Conservation (phyloP, 2,797 vertebrate genomes). For the Enteromius thamalakanensis region DNA sequence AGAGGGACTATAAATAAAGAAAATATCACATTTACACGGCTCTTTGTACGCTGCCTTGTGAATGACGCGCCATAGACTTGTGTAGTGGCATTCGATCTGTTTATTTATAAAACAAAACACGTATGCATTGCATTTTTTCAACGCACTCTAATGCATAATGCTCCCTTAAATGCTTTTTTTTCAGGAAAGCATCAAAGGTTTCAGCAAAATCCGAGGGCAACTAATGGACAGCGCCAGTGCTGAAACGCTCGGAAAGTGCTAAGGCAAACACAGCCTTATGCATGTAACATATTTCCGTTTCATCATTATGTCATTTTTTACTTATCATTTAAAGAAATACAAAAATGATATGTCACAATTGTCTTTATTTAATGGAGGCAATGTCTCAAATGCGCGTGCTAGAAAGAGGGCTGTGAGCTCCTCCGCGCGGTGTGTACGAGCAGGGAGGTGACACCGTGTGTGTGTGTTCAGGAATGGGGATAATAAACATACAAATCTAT, state of each 20-base stretch:
- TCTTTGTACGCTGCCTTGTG: conserved; percentile 75
- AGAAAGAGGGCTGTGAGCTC: conserved; percentile 77
- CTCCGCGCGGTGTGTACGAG: conserved; percentile 77
- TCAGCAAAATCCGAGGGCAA: conserved; percentile 12
- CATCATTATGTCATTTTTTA: not conserved
- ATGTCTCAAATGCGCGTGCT: conserved; percentile 1
- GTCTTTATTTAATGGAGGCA: not conserved
- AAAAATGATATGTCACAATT: not conserved
- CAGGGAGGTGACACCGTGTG: conserved; percentile 27
- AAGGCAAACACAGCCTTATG: not conserved
- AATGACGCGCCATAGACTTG: conserved; percentile 62
- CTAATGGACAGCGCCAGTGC: conserved; percentile 61
- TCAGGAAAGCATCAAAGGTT: conserved; percentile 5
- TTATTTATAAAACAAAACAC: not conserved
- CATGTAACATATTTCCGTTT: not conserved
- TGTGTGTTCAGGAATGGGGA: conserved; percentile 1
- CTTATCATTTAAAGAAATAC: not conserved
- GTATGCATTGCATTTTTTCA: not conserved
- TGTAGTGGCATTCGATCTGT: not conserved
- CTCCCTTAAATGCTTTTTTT: conserved; percentile 6
- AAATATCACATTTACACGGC: conserved; percentile 73
- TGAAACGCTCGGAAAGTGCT: conserved; percentile 44
- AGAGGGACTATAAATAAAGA: conserved; percentile 83
- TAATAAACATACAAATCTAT: conserved; percentile 23
- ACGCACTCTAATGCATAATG: not conserved